Evolutionary conservation across 2,888 invertebrate genomes (phyloP), one percentile per base, ranked within the genome.

Genomic region (Odontocolon sp.): DNA sequence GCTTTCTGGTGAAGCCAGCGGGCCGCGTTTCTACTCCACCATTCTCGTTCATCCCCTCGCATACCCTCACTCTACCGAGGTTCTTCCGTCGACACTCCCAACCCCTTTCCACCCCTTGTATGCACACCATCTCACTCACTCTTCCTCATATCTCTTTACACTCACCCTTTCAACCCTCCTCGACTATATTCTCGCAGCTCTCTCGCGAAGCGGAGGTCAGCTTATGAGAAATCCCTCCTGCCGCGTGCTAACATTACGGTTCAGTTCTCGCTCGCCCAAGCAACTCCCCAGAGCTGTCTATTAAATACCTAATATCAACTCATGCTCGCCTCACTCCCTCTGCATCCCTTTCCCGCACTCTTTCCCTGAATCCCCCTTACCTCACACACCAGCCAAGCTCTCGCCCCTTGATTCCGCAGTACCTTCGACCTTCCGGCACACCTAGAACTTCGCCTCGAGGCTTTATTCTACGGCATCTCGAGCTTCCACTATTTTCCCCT

Each of bases 301-400:
- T 88, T 87, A 87, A 88, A 87, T 86, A 86, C 84, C 84, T 87
- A 86, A 88, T 87, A 88, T 85, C 87, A 88, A 86, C 86, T 85
- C 86, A 80, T 82, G 66, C 75, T 77, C 52, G 23, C 50, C 68
- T 40, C 52, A 40, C 67, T 70, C 59, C 59, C 42, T 38, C 64
- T 36, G 45, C 18, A 57, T 33, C 31, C 71, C 11, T 42, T 70
- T 59, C 36, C 50, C 52, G 31, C 33, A 26, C 45, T 50, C 21
- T 36, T 14, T 16, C 47, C 18, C 11, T 31, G 59, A 2, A 21
- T 40, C 2, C 11, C 42, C n/a, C 33, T 28, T 5, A 11, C 47
- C 40, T 6, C 54, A 16, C 52, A 8, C 40, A 33, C 23, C 50
- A 47, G 18, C 61, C 50, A 38, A 56, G 26, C 31, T 18, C 26